These are phyloP conservation scores for Tenebrosternarchus preto DNA, from an alignment of 2,113 vertebrate species.

Conservation along the genomic window DNA sequence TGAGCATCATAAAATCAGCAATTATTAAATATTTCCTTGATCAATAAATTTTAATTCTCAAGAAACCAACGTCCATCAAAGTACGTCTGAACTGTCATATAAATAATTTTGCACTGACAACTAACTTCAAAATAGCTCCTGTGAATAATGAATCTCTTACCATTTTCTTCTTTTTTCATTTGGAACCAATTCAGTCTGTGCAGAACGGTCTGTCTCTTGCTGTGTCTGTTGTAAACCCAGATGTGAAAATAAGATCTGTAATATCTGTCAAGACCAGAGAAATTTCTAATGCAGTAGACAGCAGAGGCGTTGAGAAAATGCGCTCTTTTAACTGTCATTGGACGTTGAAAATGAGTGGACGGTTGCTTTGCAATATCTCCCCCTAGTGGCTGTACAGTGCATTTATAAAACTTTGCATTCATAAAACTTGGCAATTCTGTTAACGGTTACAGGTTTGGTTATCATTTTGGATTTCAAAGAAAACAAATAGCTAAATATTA, in stretches of 20 bases:
- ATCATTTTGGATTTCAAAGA: too few species aligned
- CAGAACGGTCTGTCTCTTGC: slow-evolving; percentile 7
- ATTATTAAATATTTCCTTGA: too few species aligned
- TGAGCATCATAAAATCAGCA: background rate
- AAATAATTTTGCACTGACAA: background rate
- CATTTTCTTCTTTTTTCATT: slow-evolving; percentile 16
- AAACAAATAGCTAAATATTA: background rate
- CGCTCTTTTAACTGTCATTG: slow-evolving; percentile 23
- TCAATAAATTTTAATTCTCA: background rate
- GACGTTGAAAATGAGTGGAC: slow-evolving; percentile 3
- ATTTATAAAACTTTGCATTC: background rate
- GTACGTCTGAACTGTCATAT: too few species aligned
- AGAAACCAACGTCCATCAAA: background rate
- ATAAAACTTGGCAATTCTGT: background rate
- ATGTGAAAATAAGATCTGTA: slow-evolving; percentile 31
- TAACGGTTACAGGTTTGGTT: too few species aligned
- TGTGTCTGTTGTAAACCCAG: slow-evolving; percentile 2
- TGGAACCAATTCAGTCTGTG: slow-evolving; percentile 8
- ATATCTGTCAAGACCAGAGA: slow-evolving; percentile 33
- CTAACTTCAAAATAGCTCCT: slow-evolving; percentile 23
- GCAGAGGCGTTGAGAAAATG: slow-evolving; percentile 37
- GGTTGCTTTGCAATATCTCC: slow-evolving; percentile 28
- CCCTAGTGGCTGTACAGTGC: slow-evolving; percentile 12
- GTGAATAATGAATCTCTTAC: slow-evolving; percentile 42
- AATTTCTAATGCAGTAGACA: slow-evolving; percentile 19